phyloP scores from a whole-genome alignment of 2,888 invertebrate genomes.

The Saturnia japonica region DNA sequence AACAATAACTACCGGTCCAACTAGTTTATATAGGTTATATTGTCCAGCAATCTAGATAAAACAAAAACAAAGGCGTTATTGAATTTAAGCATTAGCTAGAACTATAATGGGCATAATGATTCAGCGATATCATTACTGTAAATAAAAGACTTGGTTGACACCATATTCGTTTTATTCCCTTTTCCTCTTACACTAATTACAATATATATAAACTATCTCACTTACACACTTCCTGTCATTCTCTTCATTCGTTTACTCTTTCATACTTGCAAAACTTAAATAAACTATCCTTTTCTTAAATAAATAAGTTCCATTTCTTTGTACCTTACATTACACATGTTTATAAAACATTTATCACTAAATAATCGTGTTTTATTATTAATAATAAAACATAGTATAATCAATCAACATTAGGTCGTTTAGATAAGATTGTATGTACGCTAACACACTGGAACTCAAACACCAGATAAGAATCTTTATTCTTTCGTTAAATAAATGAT shows the following conservation, averaged over 20 bases:
- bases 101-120: neutral
- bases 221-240: too few relatives aligned
- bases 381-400: neutral
- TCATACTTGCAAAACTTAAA: too few relatives aligned
- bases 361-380: neutral
- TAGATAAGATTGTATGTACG: constrained; percentile 5
- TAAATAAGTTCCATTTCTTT: too few relatives aligned
- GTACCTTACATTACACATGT: too few relatives aligned
- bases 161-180: too few relatives aligned
- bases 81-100: neutral
- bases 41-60: neutral
- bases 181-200: too few relatives aligned
- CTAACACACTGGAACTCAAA: neutral
- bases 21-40: too few relatives aligned
- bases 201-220: too few relatives aligned
- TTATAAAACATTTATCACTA: neutral
- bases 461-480: constrained; percentile 3
- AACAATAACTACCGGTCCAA: too few relatives aligned
- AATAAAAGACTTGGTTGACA: too few relatives aligned
- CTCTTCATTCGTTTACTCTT: too few relatives aligned
- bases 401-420: neutral
- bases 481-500: constrained; percentile 12
- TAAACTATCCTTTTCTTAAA: too few relatives aligned
- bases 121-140: neutral
- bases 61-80: neutral